Percentiles rank a stretch among this genome's conserved stretches.
Evolutionary conservation across 2,888 invertebrate species (phyloP).

Genomic region (Netelia melanura): DNA sequence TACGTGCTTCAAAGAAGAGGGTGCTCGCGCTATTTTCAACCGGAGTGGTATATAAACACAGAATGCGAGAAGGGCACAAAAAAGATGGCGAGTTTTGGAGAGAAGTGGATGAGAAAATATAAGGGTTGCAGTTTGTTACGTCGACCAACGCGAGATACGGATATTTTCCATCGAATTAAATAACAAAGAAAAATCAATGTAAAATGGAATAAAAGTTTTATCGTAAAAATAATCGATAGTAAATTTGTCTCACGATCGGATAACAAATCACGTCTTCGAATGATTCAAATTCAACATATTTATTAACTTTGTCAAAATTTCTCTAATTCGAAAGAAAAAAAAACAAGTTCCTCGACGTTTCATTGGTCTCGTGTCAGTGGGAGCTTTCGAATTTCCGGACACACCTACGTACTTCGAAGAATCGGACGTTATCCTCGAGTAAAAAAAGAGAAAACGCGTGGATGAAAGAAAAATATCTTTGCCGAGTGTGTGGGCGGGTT

Average conservation of each 20-base stretch:
- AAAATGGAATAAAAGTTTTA: no score
- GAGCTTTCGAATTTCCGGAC: neutral
- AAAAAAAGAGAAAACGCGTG: neutral
- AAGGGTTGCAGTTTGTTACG: slow-evolving; percentile 8
- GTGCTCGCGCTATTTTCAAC: slow-evolving; percentile 51
- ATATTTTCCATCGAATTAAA: no score
- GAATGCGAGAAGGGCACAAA: slow-evolving; percentile 17
- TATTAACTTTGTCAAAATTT: slow-evolving; percentile 6
- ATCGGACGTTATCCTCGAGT: neutral
- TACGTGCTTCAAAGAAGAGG: slow-evolving; percentile 49
- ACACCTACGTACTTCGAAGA: neutral
- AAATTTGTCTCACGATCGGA: no score
- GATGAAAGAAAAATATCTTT: neutral
- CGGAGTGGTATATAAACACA: slow-evolving; percentile 49
- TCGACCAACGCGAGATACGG: neutral
- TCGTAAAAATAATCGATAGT: no score
- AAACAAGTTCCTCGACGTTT: neutral
- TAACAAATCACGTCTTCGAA: no score
- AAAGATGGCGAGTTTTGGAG: slow-evolving; percentile 25
- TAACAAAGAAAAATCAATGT: no score
- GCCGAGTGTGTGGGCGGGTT: no score
- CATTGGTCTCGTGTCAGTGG: neutral
- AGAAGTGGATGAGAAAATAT: slow-evolving; percentile 11
- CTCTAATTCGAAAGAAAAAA: neutral
- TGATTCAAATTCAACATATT: neutral